Base-by-base conservation (phyloP, 1,140 invertebrate genomes). In the Brachionus sp. region DNA sequence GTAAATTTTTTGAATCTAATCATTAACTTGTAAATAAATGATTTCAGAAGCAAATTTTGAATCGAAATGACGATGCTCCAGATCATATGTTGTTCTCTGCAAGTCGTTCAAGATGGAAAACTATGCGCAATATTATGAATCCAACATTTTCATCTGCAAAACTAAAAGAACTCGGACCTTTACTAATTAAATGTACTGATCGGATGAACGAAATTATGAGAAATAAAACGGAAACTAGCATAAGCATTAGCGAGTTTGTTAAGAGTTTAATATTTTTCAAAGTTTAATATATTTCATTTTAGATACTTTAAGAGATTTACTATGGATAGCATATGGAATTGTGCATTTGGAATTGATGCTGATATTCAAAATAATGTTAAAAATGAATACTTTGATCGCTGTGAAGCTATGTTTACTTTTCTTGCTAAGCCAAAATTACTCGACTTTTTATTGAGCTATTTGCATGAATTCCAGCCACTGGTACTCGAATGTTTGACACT, bases 61-160 rank as follows among this genome's bases (percentile, higher is more conserved):
- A n/a, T 16, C 50, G 50, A 53, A 53, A 53, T 19, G 50, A 53
- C 6, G 6, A 53, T 53, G 12, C 50, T 5, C 50, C 50, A 16
- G 50, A 53, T 53, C 50, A 53, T n/a, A 53, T 53, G 50, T 53
- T 42, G 39, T 42, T 42, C 12, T 10, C 39, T 10, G 39, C 39
- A 1, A 42, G 39, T 13, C 10, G 50, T 6, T 53, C 50, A 53
- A 83, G 87, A 50, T 92, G 92, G 92, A 91, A 90, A 85, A 86
- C 89, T 1, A 83, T 91, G 3, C 86, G 92, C 37, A 86, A 88
- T 16, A 91, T 92, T 73, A 86, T 92, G 44, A 90, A 90, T 9
- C 91, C 91, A 9, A 88, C 91, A 9, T 92, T 92, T 85, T 91
- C 91, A 1, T 87, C 90, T 2, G 87, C 89, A 5, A 92, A 92